phyloP scores from a whole-genome alignment of 2,113 vertebrate species.

The Platysteira castanea region DNA sequence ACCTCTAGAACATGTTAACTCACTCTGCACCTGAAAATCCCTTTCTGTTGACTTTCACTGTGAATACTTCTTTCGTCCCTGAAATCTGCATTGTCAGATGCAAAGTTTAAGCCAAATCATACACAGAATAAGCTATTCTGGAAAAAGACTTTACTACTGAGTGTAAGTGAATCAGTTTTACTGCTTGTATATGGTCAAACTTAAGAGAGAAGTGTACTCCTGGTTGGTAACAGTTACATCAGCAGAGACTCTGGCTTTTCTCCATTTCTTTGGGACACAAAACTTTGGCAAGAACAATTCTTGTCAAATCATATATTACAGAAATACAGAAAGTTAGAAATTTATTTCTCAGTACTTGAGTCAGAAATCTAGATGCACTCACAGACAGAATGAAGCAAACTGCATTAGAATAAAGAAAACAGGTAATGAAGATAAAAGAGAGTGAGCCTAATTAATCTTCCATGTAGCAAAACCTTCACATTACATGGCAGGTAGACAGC shows the following conservation, averaged over 20 bases:
- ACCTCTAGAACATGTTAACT: not conserved
- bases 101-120: not conserved
- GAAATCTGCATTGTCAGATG: not conserved
- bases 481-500: not conserved
- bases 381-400: not conserved
- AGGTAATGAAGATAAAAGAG: not conserved
- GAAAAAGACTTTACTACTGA: not conserved
- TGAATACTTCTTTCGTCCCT: not conserved
- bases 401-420: not conserved
- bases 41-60: not conserved
- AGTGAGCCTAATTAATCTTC: not conserved
- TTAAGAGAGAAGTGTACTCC: not conserved
- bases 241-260: not conserved
- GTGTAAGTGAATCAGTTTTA: not conserved
- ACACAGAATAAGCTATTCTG: not conserved
- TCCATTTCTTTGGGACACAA: not conserved
- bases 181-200: not conserved
- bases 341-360: not conserved
- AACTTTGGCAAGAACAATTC: not conserved
- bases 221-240: not conserved
- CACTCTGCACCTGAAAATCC: not conserved
- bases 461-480: not conserved
- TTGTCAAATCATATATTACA: too few relatives aligned
- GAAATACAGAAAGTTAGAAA: not conserved
- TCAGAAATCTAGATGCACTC: not conserved